These are phyloP conservation scores for Enteromius radiatus DNA, from an alignment of 2,797 vertebrate genomes.

Conservation along the genomic window DNA sequence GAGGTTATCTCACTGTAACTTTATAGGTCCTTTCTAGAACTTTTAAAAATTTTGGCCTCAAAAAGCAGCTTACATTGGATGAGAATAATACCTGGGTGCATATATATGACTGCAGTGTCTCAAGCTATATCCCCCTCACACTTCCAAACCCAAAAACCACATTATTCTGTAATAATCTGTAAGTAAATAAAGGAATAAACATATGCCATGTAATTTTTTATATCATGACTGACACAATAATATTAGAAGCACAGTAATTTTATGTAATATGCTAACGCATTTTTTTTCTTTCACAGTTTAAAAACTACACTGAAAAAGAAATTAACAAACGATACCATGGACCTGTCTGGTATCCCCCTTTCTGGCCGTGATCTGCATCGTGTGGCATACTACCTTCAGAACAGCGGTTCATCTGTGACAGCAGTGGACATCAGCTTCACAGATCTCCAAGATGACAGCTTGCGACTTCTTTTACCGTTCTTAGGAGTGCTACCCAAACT, in stretches of 20 bases:
- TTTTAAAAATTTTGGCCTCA: too few species aligned
- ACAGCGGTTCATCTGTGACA: slow-evolving; percentile 75
- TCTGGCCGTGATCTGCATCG: slow-evolving; percentile 80
- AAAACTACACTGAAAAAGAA: slow-evolving; percentile 87
- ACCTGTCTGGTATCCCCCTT: slow-evolving; percentile 85
- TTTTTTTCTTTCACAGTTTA: slow-evolving; percentile 72
- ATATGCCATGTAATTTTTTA: background rate
- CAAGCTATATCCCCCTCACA: background rate
- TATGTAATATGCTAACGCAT: slow-evolving; percentile 18
- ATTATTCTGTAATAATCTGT: background rate
- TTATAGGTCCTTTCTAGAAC: too few species aligned
- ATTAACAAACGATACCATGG: slow-evolving; percentile 79
- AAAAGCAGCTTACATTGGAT: background rate
- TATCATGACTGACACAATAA: background rate
- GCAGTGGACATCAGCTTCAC: slow-evolving; percentile 92
- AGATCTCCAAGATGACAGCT: slow-evolving; percentile 82
- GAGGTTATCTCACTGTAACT: too few species aligned
- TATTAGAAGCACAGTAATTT: background rate
- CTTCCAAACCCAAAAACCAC: background rate
- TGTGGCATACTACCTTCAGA: slow-evolving; percentile 83
- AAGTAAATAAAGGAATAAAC: background rate
- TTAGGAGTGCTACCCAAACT: slow-evolving; percentile 83
- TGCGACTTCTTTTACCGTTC: slow-evolving; percentile 81
- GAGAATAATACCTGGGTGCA: background rate
- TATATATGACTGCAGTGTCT: background rate